Base-by-base conservation (phyloP, 2,888 invertebrate genomes). In the Ormyrus nitidulus region DNA sequence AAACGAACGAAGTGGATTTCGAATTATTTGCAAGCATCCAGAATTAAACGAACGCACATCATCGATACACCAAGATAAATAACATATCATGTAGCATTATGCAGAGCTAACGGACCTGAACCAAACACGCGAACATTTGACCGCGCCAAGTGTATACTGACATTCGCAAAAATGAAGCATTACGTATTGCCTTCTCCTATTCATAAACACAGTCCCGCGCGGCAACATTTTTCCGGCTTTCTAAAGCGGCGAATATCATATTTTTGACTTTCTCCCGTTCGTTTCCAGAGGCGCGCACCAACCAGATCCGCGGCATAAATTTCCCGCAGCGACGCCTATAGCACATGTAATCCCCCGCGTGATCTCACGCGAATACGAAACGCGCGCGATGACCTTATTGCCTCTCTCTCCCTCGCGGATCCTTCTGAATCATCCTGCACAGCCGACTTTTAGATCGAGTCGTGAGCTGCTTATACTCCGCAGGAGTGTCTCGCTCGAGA, bases 251-350 rank as follows among this genome's bases (percentile, higher is more conserved):
- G 46, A 65, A 58, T 58, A 58, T 65, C 64, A 51, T 58, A 49
- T 51, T 77, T 77, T 70, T 64, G 51, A 71, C 77, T 77, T 77
- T 77, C 77, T 65, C 70, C n/a, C 64, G 11, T 34, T 34, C 34
- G 8, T 13, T 10, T 2, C 13, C 58, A 6, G 9, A 13, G 13
- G 2, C 46, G 9, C 48, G 4, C 5, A n/a, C 11, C 8, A 51
- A 3, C 8, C 11, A 51, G 34, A 6, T 8, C 49, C 48, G 53
- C 44, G 58, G 56, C n/a, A 51, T 71, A 51, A 71, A 58, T 34
- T 65, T 58, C 34, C 76, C 34, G 34, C 34, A 34, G 49, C 49
- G 51, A 44, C 34, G 13, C 48, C 13, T 48, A 49, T 10, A n/a
- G 19, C n/a, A 61, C 13, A 34, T 13, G 11, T 0, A 19, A 53